Conservation (phyloP, 2,888 invertebrate species). For the Diploptera punctata region DNA sequence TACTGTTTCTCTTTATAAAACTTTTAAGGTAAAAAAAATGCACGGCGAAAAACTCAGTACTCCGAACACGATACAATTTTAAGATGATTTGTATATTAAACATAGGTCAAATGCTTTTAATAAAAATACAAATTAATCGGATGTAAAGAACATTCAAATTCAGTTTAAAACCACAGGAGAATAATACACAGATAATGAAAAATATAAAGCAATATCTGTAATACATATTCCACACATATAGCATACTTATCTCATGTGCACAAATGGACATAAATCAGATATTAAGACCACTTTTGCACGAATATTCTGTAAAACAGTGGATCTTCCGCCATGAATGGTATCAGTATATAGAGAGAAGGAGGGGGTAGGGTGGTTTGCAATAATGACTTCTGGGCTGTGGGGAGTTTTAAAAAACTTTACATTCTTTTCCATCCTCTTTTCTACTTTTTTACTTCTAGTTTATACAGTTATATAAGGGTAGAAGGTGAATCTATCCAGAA, state of each 20-base stretch:
- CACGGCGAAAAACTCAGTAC: too few species aligned
- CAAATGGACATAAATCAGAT: neutral
- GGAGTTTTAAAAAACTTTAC: conserved; percentile 40
- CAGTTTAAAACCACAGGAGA: neutral
- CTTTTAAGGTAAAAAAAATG: too few species aligned
- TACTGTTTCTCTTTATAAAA: too few species aligned
- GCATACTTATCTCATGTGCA: too few species aligned
- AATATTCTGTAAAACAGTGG: neutral
- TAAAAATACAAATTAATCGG: too few species aligned
- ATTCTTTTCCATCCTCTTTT: conserved; percentile 28
- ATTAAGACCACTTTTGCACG: conserved; percentile 7
- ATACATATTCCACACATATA: neutral
- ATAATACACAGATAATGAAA: neutral
- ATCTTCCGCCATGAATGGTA: conserved; percentile 23
- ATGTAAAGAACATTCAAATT: too few species aligned
- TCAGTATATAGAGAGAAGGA: conserved; percentile 29
- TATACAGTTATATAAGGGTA: neutral
- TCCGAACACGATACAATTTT: too few species aligned
- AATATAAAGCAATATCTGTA: neutral
- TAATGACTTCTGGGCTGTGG: conserved; percentile 42
- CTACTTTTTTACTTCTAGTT: neutral
- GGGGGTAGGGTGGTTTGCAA: conserved; percentile 32
- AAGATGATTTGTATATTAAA: too few species aligned
- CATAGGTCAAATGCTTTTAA: too few species aligned
- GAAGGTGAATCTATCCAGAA: conserved; percentile 6